Evolutionary conservation across 2,888 invertebrate genomes (phyloP).

Genomic region (Nemoura dubitans): DNA sequence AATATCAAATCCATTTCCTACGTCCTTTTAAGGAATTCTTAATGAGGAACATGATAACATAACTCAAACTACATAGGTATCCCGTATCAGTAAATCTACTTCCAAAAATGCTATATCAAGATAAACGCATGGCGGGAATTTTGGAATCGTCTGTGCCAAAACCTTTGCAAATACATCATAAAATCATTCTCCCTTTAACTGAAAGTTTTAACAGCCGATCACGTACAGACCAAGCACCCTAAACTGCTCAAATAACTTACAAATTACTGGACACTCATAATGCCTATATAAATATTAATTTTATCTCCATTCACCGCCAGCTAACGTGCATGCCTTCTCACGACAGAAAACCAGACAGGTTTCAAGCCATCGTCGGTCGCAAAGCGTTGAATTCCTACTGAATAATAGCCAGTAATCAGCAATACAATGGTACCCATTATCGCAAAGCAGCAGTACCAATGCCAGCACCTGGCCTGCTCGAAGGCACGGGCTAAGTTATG

Average conservation of each 20-base stretch:
- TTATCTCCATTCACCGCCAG: not conserved
- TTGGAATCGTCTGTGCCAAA: no score
- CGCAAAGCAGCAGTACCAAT: not conserved
- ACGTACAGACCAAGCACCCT: not conserved
- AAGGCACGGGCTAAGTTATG: constrained; percentile 1
- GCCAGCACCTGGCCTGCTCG: constrained; percentile 31
- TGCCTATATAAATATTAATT: not conserved
- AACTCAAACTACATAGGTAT: no score
- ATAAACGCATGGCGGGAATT: no score
- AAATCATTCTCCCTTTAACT: no score
- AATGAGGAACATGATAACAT: not conserved
- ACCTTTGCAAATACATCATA: no score
- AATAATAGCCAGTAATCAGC: constrained; percentile 45
- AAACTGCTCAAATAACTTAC: constrained; percentile 1
- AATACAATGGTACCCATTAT: constrained; percentile 35
- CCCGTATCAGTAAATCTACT: no score
- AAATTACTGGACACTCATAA: constrained; percentile 13
- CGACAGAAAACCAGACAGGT: constrained; percentile 9
- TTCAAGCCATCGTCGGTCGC: not conserved
- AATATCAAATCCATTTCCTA: not conserved
- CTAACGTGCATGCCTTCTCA: constrained; percentile 8
- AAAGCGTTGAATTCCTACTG: constrained; percentile 19
- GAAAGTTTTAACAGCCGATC: no score
- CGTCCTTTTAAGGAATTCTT: not conserved
- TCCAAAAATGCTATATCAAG: no score